Base-by-base conservation (phyloP, 2,797 vertebrate species). In the Brachymystax lenok region DNA sequence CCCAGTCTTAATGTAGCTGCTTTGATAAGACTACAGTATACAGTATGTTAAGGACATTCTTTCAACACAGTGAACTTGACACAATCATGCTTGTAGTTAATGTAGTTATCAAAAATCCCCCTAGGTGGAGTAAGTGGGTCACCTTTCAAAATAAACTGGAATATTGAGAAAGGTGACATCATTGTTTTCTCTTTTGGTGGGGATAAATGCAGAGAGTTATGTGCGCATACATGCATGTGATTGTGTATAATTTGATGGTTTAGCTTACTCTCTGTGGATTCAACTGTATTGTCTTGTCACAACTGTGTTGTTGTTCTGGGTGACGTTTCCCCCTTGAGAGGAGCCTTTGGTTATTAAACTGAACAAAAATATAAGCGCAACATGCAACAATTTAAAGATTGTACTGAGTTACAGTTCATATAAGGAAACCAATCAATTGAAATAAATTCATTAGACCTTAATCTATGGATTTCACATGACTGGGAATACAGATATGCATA, bases 111-210 rank as follows among this genome's bases (percentile, higher is more conserved):
- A 5, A 66, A 52, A 30, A 63, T 4, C 1, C 88, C 93, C 88
- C 83, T 90, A 93, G 94, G 89, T 89, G 93, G 91, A 90, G 90
- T 80, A 63, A 84, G 87, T 86, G 89, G 74, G 85, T 91, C 87
- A 84, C 69, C 78, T 86, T 89, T 87, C 40, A 83, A 82, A 0
- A 69, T 79, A 79, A 88, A 84, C 80, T 78, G 85, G 83, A 81
- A 74, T 77, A 81, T 82, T 81, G 83, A 87, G 83, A 91, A 90
- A 77, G 91, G 92, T 93, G 90, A 93, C 90, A 90, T 93, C 91
- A 93, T 93, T 78, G 80, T 90, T 46, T 46, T 59, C 90, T 90
- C 85, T 83, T 88, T 82, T 81, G 86, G 83, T 85, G 83, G 82
- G 84, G 80, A 86, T 89, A 67, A 74, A 69, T 46, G 52, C 59